Evolutionary conservation across 2,888 invertebrate species (phyloP).

Genomic region (Napeogenes sylphis): DNA sequence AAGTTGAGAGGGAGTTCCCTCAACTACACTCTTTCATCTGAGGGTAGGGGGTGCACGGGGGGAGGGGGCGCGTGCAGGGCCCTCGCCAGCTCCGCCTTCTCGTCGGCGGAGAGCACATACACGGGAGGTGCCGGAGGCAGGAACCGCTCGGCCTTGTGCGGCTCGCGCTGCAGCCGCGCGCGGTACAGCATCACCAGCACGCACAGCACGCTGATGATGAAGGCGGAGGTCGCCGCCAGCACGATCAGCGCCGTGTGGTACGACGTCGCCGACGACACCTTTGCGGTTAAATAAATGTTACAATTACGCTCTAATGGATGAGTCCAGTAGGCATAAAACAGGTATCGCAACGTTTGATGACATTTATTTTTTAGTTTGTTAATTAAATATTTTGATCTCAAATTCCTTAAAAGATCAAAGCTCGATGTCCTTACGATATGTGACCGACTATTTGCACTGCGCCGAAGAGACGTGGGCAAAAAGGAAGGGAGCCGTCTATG

Average conservation of each 20-base stretch:
- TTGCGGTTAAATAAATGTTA: slow-evolving; percentile 16
- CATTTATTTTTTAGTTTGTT: background rate
- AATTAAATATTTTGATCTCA: no score
- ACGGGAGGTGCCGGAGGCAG: slow-evolving; percentile 81
- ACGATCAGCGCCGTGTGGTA: slow-evolving; percentile 88
- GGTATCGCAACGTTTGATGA: background rate
- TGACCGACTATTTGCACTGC: no score
- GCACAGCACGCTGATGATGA: slow-evolving; percentile 86
- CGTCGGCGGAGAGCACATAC: slow-evolving; percentile 82
- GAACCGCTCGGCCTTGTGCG: slow-evolving; percentile 77
- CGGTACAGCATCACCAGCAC: slow-evolving; percentile 86
- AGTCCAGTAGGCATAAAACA: no score
- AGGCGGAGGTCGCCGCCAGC: slow-evolving; percentile 86
- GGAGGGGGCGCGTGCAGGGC: slow-evolving; percentile 62
- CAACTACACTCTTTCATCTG: slow-evolving; percentile 39
- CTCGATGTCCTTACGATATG: no score
- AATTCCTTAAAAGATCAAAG: no score
- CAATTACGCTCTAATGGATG: no score
- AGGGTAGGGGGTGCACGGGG: slow-evolving; percentile 45
- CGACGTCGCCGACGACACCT: slow-evolving; percentile 81
- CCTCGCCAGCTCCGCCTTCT: slow-evolving; percentile 76
- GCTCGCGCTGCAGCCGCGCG: slow-evolving; percentile 70
- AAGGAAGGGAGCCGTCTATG: no score
- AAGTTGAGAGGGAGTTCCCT: background rate
- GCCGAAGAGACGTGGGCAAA: no score